These are phyloP conservation scores for Nudaria mundana DNA, from an alignment of 2,888 invertebrate species.

Conservation along the genomic window DNA sequence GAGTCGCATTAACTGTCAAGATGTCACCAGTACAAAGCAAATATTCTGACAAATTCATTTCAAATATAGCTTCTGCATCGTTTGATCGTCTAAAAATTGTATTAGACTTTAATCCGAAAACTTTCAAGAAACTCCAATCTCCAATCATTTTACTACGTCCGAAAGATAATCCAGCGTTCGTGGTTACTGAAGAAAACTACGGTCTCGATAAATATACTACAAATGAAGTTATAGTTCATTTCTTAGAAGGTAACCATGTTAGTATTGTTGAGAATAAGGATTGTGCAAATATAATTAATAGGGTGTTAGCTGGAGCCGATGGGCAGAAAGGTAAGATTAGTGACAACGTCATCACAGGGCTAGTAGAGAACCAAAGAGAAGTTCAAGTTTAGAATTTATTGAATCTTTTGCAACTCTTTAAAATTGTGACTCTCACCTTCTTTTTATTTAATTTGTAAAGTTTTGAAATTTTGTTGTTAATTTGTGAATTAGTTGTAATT, in stretches of 20 bases:
- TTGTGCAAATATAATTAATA: conserved; percentile 83
- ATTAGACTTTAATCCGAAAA: conserved; percentile 64
- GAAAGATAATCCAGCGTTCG: conserved; percentile 74
- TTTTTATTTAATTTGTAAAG: conserved; percentile 10
- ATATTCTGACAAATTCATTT: conserved; percentile 55
- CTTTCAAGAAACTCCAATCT: conserved; percentile 75
- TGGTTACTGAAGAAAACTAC: conserved; percentile 83
- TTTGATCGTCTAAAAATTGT: conserved; percentile 81
- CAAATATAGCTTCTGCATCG: conserved; percentile 37
- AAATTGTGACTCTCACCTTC: conserved; percentile 2
- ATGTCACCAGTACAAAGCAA: conserved; percentile 58
- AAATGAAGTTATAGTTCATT: conserved; percentile 80
- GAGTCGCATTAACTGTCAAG: conserved; percentile 73
- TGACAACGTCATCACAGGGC: conserved; percentile 56
- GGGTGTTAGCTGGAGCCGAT: conserved; percentile 44
- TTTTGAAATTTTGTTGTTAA: conserved; percentile 10
- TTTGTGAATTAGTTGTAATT: too few relatives aligned
- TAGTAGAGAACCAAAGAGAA: conserved; percentile 60
- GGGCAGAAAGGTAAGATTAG: conserved; percentile 41
- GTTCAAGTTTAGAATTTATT: conserved; percentile 36
- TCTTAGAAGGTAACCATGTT: conserved; percentile 87
- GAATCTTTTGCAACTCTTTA: not conserved
- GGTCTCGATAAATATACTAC: conserved; percentile 82
- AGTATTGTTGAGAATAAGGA: conserved; percentile 85
- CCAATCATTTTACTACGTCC: conserved; percentile 84